Conservation (phyloP, 2,797 vertebrate species). For the Neosilurus hyrtlii region DNA sequence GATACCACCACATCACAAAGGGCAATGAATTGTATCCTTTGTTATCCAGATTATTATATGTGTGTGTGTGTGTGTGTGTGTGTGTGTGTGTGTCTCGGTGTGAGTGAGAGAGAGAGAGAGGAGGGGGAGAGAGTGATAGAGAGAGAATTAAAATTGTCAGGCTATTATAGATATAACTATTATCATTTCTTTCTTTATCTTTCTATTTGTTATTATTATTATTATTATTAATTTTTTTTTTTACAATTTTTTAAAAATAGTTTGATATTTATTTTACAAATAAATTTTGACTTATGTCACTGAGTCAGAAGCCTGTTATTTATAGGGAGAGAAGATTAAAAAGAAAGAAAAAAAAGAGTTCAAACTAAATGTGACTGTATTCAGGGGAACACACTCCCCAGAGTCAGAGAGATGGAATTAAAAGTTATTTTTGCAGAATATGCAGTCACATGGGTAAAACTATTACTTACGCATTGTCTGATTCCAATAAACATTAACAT, state of each 20-base stretch:
- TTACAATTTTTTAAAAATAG: too few species aligned
- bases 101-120: too few species aligned
- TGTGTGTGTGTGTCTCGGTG: too few species aligned
- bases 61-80: too few species aligned
- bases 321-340: conserved; percentile 7
- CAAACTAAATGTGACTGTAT: conserved; percentile 64
- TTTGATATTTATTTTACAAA: background rate
- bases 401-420: conserved; percentile 56
- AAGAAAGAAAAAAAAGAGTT: conserved; percentile 1
- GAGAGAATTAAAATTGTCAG: conserved; percentile 15
- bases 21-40: conserved; percentile 45
- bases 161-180: conserved; percentile 32
- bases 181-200: background rate
- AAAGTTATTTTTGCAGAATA: conserved; percentile 67
- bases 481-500: conserved; percentile 72
- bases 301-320: conserved; percentile 35
- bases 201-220: background rate
- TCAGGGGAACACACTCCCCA: conserved; percentile 58
- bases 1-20: conserved; percentile 45
- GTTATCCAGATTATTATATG: background rate
- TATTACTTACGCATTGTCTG: conserved; percentile 70
- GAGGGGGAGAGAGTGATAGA: too few species aligned
- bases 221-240: too few species aligned
- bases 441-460: conserved; percentile 77
- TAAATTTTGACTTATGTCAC: conserved; percentile 29